Evolutionary conservation across 2,888 invertebrate species (phyloP).

Genomic region (Drosophila maculinotata): DNA sequence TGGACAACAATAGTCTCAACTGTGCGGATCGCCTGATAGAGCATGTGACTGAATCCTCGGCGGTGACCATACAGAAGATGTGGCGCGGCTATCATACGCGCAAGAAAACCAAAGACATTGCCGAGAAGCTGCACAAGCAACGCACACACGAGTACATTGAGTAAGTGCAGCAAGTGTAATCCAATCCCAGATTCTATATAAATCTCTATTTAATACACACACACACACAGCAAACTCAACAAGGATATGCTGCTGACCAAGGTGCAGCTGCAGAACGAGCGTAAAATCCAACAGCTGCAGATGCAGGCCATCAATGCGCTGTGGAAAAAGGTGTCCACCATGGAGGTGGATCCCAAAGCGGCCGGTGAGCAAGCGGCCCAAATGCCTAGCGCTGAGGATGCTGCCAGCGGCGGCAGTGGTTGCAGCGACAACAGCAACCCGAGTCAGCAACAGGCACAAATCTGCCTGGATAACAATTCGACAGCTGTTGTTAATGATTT

Average conservation of each 20-base stretch:
- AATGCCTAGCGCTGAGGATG: constrained; percentile 15
- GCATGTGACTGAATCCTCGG: constrained; percentile 86
- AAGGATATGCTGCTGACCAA: constrained; percentile 94
- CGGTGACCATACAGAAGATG: constrained; percentile 92
- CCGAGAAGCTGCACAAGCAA: constrained; percentile 90
- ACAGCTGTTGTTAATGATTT: constrained; percentile 89
- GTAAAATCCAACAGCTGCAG: constrained; percentile 93
- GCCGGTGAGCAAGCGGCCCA: constrained; percentile 23
- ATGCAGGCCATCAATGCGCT: constrained; percentile 96
- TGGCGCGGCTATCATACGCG: constrained; percentile 94
- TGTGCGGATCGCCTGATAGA: constrained; percentile 64
- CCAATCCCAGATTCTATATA: not conserved
- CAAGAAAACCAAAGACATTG: constrained; percentile 86
- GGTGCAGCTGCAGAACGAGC: constrained; percentile 92
- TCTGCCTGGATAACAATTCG: constrained; percentile 86
- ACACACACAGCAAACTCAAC: constrained; percentile 89
- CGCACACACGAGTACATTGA: constrained; percentile 93
- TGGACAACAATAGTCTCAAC: constrained; percentile 71
- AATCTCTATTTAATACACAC: constrained; percentile 30
- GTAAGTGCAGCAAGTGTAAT: constrained; percentile 86
- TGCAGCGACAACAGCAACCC: not conserved
- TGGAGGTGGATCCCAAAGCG: constrained; percentile 84
- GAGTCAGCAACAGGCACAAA: constrained; percentile 22
- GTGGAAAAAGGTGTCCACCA: constrained; percentile 93
- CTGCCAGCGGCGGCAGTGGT: constrained; percentile 1